Evolutionary conservation across 2,113 vertebrate species (phyloP).

Genomic region (Pteruthius melanotis): DNA sequence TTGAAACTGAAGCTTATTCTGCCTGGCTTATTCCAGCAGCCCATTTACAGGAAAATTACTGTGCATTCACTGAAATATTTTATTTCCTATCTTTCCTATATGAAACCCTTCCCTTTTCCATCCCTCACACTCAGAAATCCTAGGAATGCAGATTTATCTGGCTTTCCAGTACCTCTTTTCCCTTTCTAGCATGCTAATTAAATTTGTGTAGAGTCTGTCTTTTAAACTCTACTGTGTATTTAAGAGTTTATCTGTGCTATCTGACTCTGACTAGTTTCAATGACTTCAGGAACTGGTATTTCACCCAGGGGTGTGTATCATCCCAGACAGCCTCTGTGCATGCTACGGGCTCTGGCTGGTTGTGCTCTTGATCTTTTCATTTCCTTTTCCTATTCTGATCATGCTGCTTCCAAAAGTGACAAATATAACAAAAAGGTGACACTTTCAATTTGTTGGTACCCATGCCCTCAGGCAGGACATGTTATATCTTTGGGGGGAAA

Average conservation of each 20-base stretch:
- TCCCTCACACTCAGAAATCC: background rate
- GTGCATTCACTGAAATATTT: background rate
- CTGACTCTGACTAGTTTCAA: background rate
- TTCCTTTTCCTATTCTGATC: background rate
- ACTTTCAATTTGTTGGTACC: background rate
- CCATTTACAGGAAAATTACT: background rate
- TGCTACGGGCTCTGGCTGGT: background rate
- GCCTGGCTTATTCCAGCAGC: background rate
- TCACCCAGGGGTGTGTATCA: background rate
- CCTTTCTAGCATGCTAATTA: background rate
- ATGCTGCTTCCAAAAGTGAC: background rate
- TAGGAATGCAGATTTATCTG: background rate
- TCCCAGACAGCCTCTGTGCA: background rate
- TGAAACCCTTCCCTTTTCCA: background rate
- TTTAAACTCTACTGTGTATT: background rate
- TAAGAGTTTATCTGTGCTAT: background rate
- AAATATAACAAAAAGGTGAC: background rate
- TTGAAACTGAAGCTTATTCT: background rate
- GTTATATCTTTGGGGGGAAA: background rate
- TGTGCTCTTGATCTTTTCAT: background rate
- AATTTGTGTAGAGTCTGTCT: background rate
- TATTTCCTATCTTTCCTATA: background rate
- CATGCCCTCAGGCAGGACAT: background rate
- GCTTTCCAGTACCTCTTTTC: background rate
- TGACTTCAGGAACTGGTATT: background rate